Conservation (phyloP, 2,888 invertebrate species). For the Branchipolynoe longqiensis region DNA sequence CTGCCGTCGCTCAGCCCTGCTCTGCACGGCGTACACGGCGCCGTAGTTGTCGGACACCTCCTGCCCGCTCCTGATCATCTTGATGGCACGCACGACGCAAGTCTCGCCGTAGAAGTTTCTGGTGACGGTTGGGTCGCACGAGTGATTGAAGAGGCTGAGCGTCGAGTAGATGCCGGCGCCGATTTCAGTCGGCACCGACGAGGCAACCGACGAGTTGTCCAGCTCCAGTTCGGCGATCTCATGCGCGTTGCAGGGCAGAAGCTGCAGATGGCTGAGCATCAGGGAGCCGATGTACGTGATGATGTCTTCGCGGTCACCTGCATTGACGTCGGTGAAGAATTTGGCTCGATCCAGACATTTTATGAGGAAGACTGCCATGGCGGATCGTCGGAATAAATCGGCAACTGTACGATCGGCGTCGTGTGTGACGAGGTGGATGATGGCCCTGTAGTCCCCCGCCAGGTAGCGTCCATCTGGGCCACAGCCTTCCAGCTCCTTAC, state of each 20-base stretch:
- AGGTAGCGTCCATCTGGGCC: constrained; percentile 73
- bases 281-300: constrained; percentile 85
- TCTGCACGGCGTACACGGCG: constrained; percentile 77
- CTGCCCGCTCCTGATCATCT: constrained; percentile 85
- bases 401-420: constrained; percentile 85
- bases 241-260: constrained; percentile 92
- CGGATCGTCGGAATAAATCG: constrained; percentile 87
- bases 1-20: constrained; percentile 85
- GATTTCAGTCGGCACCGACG: constrained; percentile 82
- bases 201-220: constrained; percentile 73
- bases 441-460: constrained; percentile 83
- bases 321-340: constrained; percentile 68
- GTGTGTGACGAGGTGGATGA: constrained; percentile 89
- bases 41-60: constrained; percentile 91
- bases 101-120: constrained; percentile 88
- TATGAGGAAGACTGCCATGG: constrained; percentile 81
- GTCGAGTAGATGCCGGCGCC: constrained; percentile 91
- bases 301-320: constrained; percentile 21
- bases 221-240: constrained; percentile 85
- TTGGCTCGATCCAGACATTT: constrained; percentile 72
- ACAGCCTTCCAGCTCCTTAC: constrained; percentile 57
- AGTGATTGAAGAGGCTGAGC: constrained; percentile 95
- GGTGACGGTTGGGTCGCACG: constrained; percentile 91
- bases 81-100: constrained; percentile 87
- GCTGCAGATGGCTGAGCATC: constrained; percentile 89